phyloP scores from a whole-genome alignment of 2,113 vertebrate genomes.

The Enhydra lutris region DNA sequence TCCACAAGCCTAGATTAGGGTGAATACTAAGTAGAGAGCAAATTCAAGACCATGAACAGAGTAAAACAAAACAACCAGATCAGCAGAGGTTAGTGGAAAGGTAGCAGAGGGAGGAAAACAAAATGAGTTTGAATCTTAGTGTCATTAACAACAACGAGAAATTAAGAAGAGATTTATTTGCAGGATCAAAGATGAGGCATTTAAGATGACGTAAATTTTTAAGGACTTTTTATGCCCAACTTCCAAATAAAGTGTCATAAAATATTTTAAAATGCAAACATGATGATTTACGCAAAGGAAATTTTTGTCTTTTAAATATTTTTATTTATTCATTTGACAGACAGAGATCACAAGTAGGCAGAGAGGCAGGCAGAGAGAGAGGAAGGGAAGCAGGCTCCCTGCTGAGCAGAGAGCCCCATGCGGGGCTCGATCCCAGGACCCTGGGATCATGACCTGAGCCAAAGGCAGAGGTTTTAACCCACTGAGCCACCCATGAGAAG shows the following conservation, averaged over 20 bases:
- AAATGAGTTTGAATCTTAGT: neutral
- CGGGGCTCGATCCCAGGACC: too few relatives aligned
- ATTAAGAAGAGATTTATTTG: neutral
- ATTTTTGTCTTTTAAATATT: conserved; percentile 24
- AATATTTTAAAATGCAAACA: conserved; percentile 1
- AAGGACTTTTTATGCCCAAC: neutral
- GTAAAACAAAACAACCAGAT: neutral
- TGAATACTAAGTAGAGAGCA: neutral
- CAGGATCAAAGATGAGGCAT: neutral
- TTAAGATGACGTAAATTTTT: neutral
- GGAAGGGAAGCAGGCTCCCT: too few relatives aligned
- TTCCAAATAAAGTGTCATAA: neutral
- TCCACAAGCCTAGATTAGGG: neutral
- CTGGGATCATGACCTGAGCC: too few relatives aligned
- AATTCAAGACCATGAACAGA: neutral
- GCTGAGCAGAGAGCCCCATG: too few relatives aligned
- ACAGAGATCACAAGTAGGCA: too few relatives aligned
- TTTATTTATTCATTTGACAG: too few relatives aligned
- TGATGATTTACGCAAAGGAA: neutral
- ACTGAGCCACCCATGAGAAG: conserved; percentile 38
- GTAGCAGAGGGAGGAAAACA: neutral
- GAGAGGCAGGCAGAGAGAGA: too few relatives aligned
- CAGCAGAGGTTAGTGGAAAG: neutral
- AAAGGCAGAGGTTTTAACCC: too few relatives aligned
- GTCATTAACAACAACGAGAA: neutral